These are phyloP conservation scores for Oscheius sp. DNA, from an alignment of 2,888 invertebrate genomes.

Conservation along the genomic window DNA sequence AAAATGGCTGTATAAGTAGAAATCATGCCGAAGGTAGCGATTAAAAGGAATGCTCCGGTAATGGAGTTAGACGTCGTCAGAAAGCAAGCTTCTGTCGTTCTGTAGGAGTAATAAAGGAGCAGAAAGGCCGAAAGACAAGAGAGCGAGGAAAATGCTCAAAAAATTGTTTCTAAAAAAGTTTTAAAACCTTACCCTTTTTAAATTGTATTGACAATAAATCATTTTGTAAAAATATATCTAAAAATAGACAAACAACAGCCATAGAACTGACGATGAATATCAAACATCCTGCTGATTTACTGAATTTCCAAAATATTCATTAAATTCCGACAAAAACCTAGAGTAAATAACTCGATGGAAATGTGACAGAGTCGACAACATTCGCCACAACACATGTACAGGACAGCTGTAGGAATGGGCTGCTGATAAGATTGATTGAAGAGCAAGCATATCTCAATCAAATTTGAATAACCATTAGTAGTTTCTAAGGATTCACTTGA, in stretches of 20 bases:
- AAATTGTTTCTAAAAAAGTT: no score
- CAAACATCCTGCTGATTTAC: neutral
- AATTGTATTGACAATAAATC: slow-evolving; percentile 10
- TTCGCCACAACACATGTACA: neutral
- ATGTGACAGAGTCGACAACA: neutral
- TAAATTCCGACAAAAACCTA: neutral
- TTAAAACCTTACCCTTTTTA: neutral
- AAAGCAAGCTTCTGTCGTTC: neutral
- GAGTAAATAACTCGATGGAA: slow-evolving; percentile 1
- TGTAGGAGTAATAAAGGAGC: neutral
- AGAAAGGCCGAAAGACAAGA: neutral
- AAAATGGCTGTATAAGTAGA: neutral
- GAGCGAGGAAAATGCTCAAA: neutral
- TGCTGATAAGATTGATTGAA: slow-evolving; percentile 6
- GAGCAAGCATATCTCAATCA: neutral
- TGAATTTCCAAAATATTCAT: neutral
- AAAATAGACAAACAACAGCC: slow-evolving; percentile 9
- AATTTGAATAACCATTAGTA: no score
- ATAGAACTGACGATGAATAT: slow-evolving; percentile 10
- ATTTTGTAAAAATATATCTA: slow-evolving; percentile 10
- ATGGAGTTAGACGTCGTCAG: neutral
- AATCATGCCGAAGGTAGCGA: neutral
- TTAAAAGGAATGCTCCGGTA: neutral
- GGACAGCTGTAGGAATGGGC: neutral
- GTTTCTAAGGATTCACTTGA: no score